These are phyloP conservation scores for Seira musarum DNA, from an alignment of 2,888 invertebrate genomes.

Conservation along the genomic window DNA sequence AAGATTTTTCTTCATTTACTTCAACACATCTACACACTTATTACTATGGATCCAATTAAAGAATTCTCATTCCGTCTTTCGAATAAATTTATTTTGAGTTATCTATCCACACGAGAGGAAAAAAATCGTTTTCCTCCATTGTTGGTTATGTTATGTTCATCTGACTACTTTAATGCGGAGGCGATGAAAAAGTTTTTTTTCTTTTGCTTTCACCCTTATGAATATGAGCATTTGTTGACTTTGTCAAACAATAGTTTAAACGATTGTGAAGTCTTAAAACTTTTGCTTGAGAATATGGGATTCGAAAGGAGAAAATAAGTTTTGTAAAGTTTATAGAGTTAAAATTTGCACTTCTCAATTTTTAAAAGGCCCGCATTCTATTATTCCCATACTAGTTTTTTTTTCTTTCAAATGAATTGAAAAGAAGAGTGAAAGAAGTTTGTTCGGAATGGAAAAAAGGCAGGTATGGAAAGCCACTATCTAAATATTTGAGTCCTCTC, in stretches of 20 bases:
- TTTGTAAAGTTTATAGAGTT: too few relatives aligned
- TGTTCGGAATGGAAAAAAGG: not conserved
- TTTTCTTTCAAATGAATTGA: conserved; percentile 3
- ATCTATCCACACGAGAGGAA: not conserved
- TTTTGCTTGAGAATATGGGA: not conserved
- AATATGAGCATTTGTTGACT: not conserved
- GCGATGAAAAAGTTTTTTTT: too few relatives aligned
- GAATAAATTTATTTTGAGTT: not conserved
- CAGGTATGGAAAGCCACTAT: conserved; percentile 12
- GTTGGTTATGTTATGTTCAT: not conserved
- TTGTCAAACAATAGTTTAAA: not conserved
- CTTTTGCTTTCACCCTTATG: too few relatives aligned
- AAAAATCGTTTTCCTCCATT: not conserved
- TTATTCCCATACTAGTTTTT: not conserved
- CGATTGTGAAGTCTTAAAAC: not conserved
- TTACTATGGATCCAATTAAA: too few relatives aligned
- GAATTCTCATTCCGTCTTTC: too few relatives aligned
- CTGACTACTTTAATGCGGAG: too few relatives aligned
- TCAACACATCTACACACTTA: too few relatives aligned
- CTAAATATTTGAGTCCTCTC: conserved; percentile 18
- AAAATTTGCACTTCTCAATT: not conserved
- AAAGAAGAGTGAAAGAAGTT: not conserved
- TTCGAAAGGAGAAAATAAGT: too few relatives aligned
- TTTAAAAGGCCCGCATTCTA: not conserved
- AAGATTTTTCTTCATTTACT: too few relatives aligned